Base-by-base conservation (phyloP, 64 coral and sea anemone genomes). In the Dendrophyllia cribrosa region DNA sequence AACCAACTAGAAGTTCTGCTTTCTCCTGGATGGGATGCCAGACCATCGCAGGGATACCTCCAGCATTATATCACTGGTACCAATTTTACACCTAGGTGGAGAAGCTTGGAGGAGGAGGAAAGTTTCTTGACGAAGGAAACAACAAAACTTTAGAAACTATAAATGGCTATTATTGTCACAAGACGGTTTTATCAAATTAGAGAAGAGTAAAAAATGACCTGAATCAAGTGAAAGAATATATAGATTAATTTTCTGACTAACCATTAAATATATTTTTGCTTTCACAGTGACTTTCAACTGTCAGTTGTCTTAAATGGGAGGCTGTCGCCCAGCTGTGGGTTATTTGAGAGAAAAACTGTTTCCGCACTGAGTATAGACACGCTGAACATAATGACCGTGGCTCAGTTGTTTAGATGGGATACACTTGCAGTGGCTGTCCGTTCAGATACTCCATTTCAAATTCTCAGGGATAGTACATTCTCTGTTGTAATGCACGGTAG, bases 401-500 rank as follows among this genome's bases (percentile, higher is more conserved):
- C 80, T 21, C 75, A 93, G 5, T 53, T 93, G 7, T 61, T 71
- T 62, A 77, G 72, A 15, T 93, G 91, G 91, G 91, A 93, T 76
- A 49, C 91, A 17, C 85, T 93, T 6, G 65, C 75, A 34, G 65
- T 93, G n/a, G 85, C 58, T 70, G 25, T 93, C 43, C 50, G 64
- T 16, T 74, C 83, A 6, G 63, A 71, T 49, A 20, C 43, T 19
- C 34, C 65, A 1, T 93, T 70, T 79, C 15, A 61, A 51, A 47
- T 93, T 5, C 76, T 93, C 23, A 34, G n/a, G 59, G 83, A 72
- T 23, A 93, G 83, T 26, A 93, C 91, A 21, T 88, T 70, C 75
- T 93, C 91, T 43, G 85, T 58, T 45, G 22, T 81, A 61, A 87
- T 93, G 52, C 85, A 81, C 51, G 72, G 91, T 93, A 88, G 59